These are phyloP conservation scores for Zaprionus ornatus DNA, from an alignment of 1,140 invertebrate species.

Conservation along the genomic window DNA sequence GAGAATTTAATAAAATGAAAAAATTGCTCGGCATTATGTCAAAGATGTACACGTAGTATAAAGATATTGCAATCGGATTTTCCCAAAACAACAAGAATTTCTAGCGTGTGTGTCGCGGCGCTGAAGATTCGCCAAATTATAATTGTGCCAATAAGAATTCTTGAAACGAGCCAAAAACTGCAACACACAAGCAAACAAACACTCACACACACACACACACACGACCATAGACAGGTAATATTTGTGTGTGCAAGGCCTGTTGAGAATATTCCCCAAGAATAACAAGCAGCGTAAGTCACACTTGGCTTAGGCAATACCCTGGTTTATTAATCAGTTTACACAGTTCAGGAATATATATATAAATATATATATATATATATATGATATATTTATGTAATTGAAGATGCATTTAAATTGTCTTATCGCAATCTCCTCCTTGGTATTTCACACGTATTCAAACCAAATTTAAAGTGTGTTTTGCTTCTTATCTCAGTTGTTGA, in stretches of 20 bases:
- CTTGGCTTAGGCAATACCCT: background rate
- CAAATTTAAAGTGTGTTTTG: too few relatives aligned
- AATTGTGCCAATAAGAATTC: slow-evolving; percentile 32
- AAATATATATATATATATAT: too few relatives aligned
- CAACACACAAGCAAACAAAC: background rate
- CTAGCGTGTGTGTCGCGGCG: slow-evolving; percentile 7
- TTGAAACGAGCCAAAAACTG: slow-evolving; percentile 16
- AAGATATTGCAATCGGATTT: slow-evolving; percentile 38
- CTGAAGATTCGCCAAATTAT: slow-evolving; percentile 21
- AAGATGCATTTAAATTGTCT: too few relatives aligned
- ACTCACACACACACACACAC: background rate
- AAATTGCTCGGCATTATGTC: slow-evolving; percentile 36
- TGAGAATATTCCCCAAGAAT: slow-evolving; percentile 7
- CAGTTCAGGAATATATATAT: background rate
- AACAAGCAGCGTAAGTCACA: background rate
- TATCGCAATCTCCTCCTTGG: too few relatives aligned
- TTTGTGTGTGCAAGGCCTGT: slow-evolving; percentile 18
- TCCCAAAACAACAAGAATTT: slow-evolving; percentile 19
- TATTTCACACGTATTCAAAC: too few relatives aligned
- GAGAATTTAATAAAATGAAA: slow-evolving; percentile 7
- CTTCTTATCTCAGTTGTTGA: too few relatives aligned
- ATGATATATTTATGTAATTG: too few relatives aligned
- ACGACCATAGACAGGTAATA: slow-evolving; percentile 6
- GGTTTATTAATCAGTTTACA: background rate
- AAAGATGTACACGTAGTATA: slow-evolving; percentile 7